These are phyloP conservation scores for Chymomyza amoena DNA, from an alignment of 2,888 invertebrate species.

Conservation along the genomic window DNA sequence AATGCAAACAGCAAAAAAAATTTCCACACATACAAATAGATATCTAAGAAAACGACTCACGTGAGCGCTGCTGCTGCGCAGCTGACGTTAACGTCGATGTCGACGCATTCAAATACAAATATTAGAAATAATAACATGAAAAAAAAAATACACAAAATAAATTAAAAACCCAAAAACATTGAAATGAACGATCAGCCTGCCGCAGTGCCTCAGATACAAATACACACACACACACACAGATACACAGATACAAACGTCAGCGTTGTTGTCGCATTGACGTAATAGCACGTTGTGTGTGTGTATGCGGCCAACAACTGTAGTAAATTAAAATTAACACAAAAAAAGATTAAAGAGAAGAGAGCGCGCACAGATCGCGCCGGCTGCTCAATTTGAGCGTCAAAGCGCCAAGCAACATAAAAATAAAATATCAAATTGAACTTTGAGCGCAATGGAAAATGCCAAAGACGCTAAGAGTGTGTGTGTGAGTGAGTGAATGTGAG, in stretches of 20 bases:
- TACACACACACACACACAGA: constrained; percentile 19
- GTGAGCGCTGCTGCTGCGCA: constrained; percentile 58
- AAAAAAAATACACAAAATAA: constrained; percentile 31
- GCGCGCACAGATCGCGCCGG: constrained; percentile 17
- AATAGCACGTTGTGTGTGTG: constrained; percentile 46
- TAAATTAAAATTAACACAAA: constrained; percentile 17
- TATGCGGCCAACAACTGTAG: constrained; percentile 36
- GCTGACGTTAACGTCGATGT: constrained; percentile 27
- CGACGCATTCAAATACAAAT: constrained; percentile 26
- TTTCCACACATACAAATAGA: constrained; percentile 61
- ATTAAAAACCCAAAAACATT: constrained; percentile 63
- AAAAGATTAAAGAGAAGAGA: constrained; percentile 38
- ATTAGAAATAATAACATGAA: constrained; percentile 51
- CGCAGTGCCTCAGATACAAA: constrained; percentile 49
- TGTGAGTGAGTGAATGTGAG: constrained; percentile 6
- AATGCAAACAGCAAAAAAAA: constrained; percentile 18
- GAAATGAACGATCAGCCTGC: constrained; percentile 62
- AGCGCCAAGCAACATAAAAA: constrained; percentile 4
- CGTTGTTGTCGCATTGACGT: constrained; percentile 66
- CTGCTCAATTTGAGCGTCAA: not conserved
- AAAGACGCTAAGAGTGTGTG: constrained; percentile 29
- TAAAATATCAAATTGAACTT: constrained; percentile 63
- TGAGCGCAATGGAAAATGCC: constrained; percentile 70
- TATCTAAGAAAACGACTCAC: constrained; percentile 54
- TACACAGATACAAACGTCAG: constrained; percentile 55